A percentile compares a stretch with the other conserved stretches of the same genome.
phyloP scores from a whole-genome alignment of 2,113 vertebrate species.

The Hippoglossus stenolepis region DNA sequence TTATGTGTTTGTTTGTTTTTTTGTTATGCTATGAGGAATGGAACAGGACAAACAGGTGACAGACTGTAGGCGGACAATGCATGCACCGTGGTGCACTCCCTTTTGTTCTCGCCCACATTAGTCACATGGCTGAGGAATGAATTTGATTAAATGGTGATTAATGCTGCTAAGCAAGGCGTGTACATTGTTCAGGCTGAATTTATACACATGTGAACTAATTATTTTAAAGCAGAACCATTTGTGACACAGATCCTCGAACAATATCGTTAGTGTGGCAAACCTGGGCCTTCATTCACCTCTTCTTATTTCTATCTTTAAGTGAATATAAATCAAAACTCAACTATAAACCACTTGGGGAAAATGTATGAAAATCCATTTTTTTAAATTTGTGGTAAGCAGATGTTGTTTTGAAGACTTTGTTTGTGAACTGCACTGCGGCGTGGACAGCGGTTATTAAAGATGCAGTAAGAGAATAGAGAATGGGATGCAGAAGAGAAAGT shows the following conservation, averaged over 20 bases:
- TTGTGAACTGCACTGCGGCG: slow-evolving; percentile 39
- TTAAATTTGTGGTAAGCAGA: slow-evolving; percentile 36
- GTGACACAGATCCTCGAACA: slow-evolving; percentile 7
- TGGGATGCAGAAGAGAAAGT: slow-evolving; percentile 27
- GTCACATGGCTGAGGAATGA: slow-evolving; percentile 55
- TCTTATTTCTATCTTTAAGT: slow-evolving; percentile 31
- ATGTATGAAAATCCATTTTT: slow-evolving; percentile 33
- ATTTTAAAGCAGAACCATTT: slow-evolving; percentile 30
- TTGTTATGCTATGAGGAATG: slow-evolving; percentile 52
- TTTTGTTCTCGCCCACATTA: slow-evolving; percentile 60
- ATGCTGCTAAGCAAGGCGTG: slow-evolving; percentile 16
- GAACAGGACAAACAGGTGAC: slow-evolving; percentile 59
- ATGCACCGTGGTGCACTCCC: slow-evolving; percentile 19
- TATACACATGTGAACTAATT: slow-evolving; percentile 33
- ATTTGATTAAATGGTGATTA: slow-evolving; percentile 41
- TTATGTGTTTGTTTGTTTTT: slow-evolving; percentile 20
- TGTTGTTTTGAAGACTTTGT: slow-evolving; percentile 56
- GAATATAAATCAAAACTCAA: slow-evolving; percentile 42
- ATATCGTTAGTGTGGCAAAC: neutral
- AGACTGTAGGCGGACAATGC: slow-evolving; percentile 68
- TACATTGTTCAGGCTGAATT: slow-evolving; percentile 12
- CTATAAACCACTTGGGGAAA: slow-evolving; percentile 30
- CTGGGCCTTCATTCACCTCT: slow-evolving; percentile 5
- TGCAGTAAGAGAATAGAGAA: slow-evolving; percentile 57
- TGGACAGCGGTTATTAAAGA: slow-evolving; percentile 54